These are phyloP conservation scores for Coenonympha arcania DNA, from an alignment of 2,888 invertebrate genomes.

Conservation along the genomic window DNA sequence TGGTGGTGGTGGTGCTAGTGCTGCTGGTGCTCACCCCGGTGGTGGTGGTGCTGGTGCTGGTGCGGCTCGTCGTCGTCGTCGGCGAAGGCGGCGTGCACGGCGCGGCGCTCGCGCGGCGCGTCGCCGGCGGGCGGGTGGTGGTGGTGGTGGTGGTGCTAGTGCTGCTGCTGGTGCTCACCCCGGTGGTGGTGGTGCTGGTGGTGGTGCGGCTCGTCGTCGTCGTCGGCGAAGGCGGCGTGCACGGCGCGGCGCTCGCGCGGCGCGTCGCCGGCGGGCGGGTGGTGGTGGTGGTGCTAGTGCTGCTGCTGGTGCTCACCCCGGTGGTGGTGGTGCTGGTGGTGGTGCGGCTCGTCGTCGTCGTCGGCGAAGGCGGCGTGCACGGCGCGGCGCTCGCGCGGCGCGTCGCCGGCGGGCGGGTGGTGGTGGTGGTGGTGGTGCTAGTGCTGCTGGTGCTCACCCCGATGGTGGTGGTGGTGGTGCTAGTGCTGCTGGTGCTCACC, in stretches of 20 bases:
- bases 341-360: constrained; percentile 28
- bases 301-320: no score
- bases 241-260: constrained; percentile 32
- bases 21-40: no score
- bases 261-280: constrained; percentile 33
- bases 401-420: constrained; percentile 25
- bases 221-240: constrained; percentile 49
- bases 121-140: constrained; percentile 45
- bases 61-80: constrained; percentile 40
- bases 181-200: background rate
- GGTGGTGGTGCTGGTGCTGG: background rate
- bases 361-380: background rate
- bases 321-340: background rate
- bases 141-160: no score
- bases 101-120: constrained; percentile 30
- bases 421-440: no score
- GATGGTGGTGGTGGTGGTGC: no score
- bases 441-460: no score
- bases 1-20: no score
- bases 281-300: no score
- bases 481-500: no score
- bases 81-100: constrained; percentile 48
- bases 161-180: no score
- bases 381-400: constrained; percentile 21
- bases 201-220: constrained; percentile 36